Evolutionary conservation across 2,888 invertebrate genomes (phyloP).

Genomic region (Drosophila pegasa): DNA sequence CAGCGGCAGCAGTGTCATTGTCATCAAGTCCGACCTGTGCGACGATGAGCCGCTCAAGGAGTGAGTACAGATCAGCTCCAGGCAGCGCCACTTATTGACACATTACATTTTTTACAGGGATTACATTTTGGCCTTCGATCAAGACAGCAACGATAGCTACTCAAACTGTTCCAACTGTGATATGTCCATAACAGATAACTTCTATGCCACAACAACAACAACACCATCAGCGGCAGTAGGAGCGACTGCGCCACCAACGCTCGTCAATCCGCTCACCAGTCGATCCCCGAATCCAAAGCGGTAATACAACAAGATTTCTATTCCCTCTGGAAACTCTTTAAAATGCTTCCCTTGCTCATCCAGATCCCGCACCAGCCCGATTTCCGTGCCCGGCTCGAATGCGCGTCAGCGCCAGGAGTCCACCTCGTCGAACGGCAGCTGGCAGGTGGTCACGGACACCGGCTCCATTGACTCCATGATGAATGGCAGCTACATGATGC

Average conservation of each 20-base stretch:
- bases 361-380: slow-evolving; percentile 87
- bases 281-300: slow-evolving; percentile 84
- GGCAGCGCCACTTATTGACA: not conserved
- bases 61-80: slow-evolving; percentile 61
- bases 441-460: slow-evolving; percentile 89
- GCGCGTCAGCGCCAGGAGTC: slow-evolving; percentile 87
- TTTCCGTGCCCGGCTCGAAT: slow-evolving; percentile 87
- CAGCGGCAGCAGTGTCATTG: slow-evolving; percentile 82
- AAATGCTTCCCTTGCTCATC: not conserved
- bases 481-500: slow-evolving; percentile 81
- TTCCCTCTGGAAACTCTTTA: not conserved
- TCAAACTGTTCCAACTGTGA: slow-evolving; percentile 84
- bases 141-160: slow-evolving; percentile 84
- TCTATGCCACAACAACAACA: slow-evolving; percentile 66
- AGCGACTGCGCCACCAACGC: slow-evolving; percentile 34
- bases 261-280: slow-evolving; percentile 77
- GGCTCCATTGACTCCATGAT: slow-evolving; percentile 86
- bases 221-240: slow-evolving; percentile 32
- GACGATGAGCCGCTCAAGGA: slow-evolving; percentile 83
- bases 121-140: slow-evolving; percentile 77
- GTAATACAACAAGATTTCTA: slow-evolving; percentile 42
- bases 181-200: slow-evolving; percentile 83
- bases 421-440: slow-evolving; percentile 87
- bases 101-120: slow-evolving; percentile 67
- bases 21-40: slow-evolving; percentile 77